Percentiles rank a stretch among this genome's conserved stretches.
These are phyloP conservation scores for Drosophila pseudotakahashii DNA, from an alignment of 2,888 invertebrate genomes.

Conservation along the genomic window DNA sequence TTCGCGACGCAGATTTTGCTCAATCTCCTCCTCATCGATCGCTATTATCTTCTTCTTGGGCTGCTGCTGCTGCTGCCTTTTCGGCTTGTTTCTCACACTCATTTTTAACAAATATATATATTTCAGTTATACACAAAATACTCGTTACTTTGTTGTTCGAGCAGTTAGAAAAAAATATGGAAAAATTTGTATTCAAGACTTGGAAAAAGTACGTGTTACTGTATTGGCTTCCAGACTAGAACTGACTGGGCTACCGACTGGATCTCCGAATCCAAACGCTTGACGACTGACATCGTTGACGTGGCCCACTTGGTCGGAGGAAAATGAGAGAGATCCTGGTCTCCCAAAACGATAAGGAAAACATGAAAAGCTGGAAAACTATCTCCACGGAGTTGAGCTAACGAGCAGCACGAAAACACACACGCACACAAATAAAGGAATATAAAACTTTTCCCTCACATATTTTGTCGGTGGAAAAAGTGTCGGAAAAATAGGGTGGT, in stretches of 20 bases:
- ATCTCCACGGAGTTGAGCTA: slow-evolving; percentile 11
- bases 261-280: not conserved
- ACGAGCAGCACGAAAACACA: slow-evolving; percentile 27
- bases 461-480: not conserved
- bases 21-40: not conserved
- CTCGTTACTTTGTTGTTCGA: not conserved
- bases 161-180: not conserved
- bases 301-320: not conserved
- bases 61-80: not conserved
- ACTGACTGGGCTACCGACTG: not conserved
- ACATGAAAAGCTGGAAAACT: slow-evolving; percentile 11
- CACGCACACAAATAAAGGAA: no score
- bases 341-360: slow-evolving; percentile 1
- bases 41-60: no score
- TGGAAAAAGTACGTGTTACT: not conserved
- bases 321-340: not conserved
- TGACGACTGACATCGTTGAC: not conserved
- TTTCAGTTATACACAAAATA: no score
- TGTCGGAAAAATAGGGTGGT: slow-evolving; percentile 3
- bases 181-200: not conserved
- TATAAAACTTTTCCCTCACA: slow-evolving; percentile 19
- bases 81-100: not conserved
- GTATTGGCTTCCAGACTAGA: not conserved
- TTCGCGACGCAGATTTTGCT: not conserved
- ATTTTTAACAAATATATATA: not conserved